Evolutionary conservation across 2,797 vertebrate species (phyloP).

Genomic region (Cichlasoma orientale): DNA sequence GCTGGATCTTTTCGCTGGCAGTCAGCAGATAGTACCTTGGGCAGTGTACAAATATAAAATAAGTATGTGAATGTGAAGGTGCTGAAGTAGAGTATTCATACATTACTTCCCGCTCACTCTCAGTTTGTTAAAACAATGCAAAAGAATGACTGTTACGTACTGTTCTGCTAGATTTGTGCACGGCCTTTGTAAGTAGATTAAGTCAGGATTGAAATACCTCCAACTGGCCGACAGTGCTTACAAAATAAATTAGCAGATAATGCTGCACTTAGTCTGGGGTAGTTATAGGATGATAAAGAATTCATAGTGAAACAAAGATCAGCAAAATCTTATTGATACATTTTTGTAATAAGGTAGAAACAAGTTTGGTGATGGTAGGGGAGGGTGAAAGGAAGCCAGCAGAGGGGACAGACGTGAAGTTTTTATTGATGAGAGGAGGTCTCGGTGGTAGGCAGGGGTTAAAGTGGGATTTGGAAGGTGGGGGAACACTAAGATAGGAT

Average conservation of each 20-base stretch:
- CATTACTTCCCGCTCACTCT: background rate
- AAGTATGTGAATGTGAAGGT: background rate
- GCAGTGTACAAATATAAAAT: background rate
- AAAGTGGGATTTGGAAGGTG: background rate
- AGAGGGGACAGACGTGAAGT: conserved; percentile 8
- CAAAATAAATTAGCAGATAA: background rate
- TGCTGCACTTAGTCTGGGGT: background rate
- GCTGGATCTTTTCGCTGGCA: conserved; percentile 5
- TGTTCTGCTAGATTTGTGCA: background rate
- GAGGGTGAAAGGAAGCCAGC: conserved; percentile 8
- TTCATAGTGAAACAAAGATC: background rate
- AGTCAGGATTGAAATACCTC: background rate
- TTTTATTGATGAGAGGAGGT: conserved; percentile 31
- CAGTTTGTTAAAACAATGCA: background rate
- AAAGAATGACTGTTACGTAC: background rate
- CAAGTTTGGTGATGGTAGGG: conserved; percentile 5
- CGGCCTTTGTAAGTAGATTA: background rate
- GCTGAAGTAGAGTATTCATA: background rate
- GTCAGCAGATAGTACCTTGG: background rate
- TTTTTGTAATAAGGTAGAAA: conserved; percentile 18
- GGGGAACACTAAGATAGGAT: background rate
- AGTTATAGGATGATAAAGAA: background rate
- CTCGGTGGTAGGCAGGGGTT: background rate
- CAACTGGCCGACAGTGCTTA: background rate
- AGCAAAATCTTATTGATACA: conserved; percentile 14